Evolutionary conservation across 2,888 invertebrate species (phyloP).

Genomic region (Neoascia interrupta): DNA sequence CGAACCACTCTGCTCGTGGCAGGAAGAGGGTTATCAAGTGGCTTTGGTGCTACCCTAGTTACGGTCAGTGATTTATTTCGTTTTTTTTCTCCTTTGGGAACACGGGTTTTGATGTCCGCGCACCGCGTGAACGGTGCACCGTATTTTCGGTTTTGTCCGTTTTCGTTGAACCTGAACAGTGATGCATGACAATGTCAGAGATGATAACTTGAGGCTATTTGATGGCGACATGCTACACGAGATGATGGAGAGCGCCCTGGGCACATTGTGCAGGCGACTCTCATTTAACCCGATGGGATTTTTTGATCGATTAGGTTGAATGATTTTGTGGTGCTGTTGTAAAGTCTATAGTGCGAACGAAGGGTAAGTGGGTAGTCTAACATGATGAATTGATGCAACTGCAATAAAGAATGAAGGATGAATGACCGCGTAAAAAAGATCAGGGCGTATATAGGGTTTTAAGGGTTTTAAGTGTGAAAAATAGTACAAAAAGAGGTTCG

Average conservation of each 20-base stretch:
- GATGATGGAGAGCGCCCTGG: constrained; percentile 54
- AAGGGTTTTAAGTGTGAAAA: too few relatives aligned
- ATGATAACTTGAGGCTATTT: constrained; percentile 66
- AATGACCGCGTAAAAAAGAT: too few relatives aligned
- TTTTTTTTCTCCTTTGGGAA: constrained; percentile 25
- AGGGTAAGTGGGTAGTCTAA: constrained; percentile 36
- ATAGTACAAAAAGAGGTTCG: too few relatives aligned
- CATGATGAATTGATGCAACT: constrained; percentile 18
- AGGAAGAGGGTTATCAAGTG: constrained; percentile 48
- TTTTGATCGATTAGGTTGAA: constrained; percentile 69
- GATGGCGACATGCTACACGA: constrained; percentile 61
- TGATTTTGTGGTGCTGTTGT: constrained; percentile 47
- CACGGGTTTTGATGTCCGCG: constrained; percentile 9
- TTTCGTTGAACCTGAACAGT: constrained; percentile 52
- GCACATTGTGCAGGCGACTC: constrained; percentile 45
- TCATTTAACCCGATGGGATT: constrained; percentile 64
- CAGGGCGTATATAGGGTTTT: too few relatives aligned
- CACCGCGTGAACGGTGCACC: not conserved
- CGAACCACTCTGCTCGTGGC: constrained; percentile 16
- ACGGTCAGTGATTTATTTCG: constrained; percentile 59
- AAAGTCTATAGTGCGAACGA: constrained; percentile 29
- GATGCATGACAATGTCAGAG: constrained; percentile 66
- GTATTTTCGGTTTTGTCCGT: constrained; percentile 8
- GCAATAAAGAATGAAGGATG: constrained; percentile 23
- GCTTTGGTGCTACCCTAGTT: constrained; percentile 50